Base-by-base conservation (phyloP, 2,797 vertebrate genomes). In the Peromyscus aztecus region DNA sequence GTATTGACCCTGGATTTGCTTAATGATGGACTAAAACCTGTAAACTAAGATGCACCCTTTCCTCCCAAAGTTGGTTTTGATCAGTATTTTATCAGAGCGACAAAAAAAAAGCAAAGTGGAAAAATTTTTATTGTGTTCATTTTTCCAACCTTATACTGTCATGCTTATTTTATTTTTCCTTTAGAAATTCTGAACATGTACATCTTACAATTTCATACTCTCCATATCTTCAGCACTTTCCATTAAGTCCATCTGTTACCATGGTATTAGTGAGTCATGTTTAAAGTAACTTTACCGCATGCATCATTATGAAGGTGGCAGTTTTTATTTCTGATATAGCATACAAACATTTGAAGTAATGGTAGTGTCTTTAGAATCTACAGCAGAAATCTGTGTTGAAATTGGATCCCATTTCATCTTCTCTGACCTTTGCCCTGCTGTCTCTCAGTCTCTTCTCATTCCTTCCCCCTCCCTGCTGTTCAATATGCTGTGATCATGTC, bases 341-440 rank as follows among this genome's bases (percentile, higher is more conserved):
- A 88, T 67, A 90, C 43, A 85, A 80, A 95, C 94, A 13, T n/a
- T 29, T 71, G 71, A 78, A 63, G 80, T 86, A 76, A 91, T 75
- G 63, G 12, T 11, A 11, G 7, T 67, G 0, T 14, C 14, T 91
- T 2, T 67, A 49, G 37, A 59, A 88, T 69, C 80, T 88, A 10
- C 21, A 87, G 81, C 59, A 80, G 59, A 87, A 61, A 84, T 77
- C 24, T 69, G 27, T 84, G 24, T 24, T 78, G 24, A 85, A 90
- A 80, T 80, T 59, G 34, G 63, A 37, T 78, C 34, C 46, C 0
- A 0, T 57, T 82, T 40, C 11, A 1, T 92, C 71, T 94, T 93
- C 59, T 23, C 40, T 86, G 5, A 59, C 57, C n/a, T 40, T 83
- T 75, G 29, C 19, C 24, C 59, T 31, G 2, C 55, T 93, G 4